Evolutionary conservation across 2,113 vertebrate genomes (phyloP).

Genomic region (Ovis canadensis): DNA sequence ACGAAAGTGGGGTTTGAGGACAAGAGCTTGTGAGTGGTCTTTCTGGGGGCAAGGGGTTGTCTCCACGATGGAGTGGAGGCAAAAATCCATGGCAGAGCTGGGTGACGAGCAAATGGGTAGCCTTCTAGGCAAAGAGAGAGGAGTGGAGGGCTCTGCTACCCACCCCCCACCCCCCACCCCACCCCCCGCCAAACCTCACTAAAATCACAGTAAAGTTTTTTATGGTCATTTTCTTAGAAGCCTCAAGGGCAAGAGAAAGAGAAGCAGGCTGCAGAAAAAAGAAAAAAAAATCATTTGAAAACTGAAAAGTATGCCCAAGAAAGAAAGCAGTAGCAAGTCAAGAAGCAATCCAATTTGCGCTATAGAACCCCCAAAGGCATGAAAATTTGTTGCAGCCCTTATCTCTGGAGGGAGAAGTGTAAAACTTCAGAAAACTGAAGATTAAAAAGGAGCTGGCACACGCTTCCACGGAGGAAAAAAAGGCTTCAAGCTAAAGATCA

Average conservation of each 20-base stretch:
- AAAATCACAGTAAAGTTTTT: not conserved
- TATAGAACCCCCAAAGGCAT: not conserved
- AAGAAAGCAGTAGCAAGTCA: not conserved
- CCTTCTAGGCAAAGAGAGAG: not conserved
- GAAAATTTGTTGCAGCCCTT: not conserved
- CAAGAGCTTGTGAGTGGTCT: not conserved
- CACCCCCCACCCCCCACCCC: no score
- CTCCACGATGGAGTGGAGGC: not conserved
- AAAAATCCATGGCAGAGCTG: not conserved
- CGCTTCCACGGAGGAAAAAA: not conserved
- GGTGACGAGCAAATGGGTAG: not conserved
- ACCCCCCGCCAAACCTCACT: not conserved
- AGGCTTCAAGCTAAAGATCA: not conserved
- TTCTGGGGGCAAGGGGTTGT: not conserved
- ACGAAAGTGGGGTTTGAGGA: not conserved
- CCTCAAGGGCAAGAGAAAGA: not conserved
- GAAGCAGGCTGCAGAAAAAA: not conserved
- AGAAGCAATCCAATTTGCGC: not conserved
- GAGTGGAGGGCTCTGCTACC: not conserved
- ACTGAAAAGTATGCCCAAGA: not conserved
- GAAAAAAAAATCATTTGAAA: not conserved
- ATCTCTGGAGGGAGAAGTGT: not conserved
- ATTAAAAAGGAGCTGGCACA: not conserved
- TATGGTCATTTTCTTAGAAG: not conserved
- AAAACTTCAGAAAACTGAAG: constrained; percentile 5